Conservation (phyloP, 2,113 vertebrate genomes). For the Calyptommatus sinebrachiatus region DNA sequence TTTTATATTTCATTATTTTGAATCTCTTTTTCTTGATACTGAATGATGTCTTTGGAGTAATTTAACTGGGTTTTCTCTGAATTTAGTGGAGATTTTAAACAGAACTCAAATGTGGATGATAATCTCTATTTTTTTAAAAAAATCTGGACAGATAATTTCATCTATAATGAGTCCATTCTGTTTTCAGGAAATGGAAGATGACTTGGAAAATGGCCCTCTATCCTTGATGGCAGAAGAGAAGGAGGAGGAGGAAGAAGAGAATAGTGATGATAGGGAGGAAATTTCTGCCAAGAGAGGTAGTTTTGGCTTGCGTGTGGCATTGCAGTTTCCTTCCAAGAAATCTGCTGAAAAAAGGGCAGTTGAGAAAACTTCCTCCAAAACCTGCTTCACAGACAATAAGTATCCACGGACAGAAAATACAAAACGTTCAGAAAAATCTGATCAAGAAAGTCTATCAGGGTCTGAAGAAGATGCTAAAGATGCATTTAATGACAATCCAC, state of each 20-base stretch:
- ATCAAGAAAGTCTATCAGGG: constrained; percentile 60
- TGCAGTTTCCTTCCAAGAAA: constrained; percentile 87
- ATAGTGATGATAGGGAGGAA: constrained; percentile 62
- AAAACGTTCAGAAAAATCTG: constrained; percentile 36
- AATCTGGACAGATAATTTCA: not conserved
- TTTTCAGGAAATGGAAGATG: constrained; percentile 65
- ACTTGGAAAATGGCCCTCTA: constrained; percentile 62
- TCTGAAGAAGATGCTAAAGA: constrained; percentile 72
- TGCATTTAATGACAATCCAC: constrained; percentile 67
- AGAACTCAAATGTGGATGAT: no score
- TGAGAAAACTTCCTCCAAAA: constrained; percentile 51
- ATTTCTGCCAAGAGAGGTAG: constrained; percentile 70
- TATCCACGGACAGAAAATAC: constrained; percentile 52
- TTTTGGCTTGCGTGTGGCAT: constrained; percentile 83
- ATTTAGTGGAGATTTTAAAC: not conserved
- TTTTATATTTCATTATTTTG: no score
- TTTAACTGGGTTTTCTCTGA: no score
- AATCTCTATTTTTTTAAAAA: not conserved
- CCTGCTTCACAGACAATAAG: constrained; percentile 47
- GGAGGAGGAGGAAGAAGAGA: constrained; percentile 57
- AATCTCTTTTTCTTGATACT: not conserved
- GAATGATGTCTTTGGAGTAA: not conserved
- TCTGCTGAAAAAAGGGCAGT: constrained; percentile 50
- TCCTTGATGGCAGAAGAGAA: constrained; percentile 56
- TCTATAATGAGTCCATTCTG: not conserved